phyloP scores from a whole-genome alignment of 2,113 vertebrate genomes.

The Xiphophorus maculatus region DNA sequence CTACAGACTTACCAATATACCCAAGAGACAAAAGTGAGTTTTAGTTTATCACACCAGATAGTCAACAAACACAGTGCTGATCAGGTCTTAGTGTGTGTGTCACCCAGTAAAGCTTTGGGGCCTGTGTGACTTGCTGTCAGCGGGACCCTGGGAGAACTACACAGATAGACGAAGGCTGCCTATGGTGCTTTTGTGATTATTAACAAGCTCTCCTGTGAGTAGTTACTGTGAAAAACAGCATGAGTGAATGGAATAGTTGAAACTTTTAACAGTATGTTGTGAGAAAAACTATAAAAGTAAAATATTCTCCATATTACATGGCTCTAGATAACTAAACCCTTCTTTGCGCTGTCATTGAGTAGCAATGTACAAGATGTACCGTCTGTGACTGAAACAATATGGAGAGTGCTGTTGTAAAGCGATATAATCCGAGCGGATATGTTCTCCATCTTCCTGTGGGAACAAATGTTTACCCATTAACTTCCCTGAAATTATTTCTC shows the following conservation, averaged over 20 bases:
- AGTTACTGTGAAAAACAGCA: neutral
- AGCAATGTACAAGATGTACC: neutral
- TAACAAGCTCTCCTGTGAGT: neutral
- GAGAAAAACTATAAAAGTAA: neutral
- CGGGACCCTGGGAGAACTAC: neutral
- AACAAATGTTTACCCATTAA: neutral
- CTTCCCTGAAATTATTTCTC: slow-evolving; percentile 7
- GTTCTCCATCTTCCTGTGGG: slow-evolving; percentile 6
- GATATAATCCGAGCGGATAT: slow-evolving; percentile 16
- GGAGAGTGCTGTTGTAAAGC: slow-evolving; percentile 26
- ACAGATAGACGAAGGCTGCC: neutral
- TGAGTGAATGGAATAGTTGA: neutral
- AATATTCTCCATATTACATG: neutral
- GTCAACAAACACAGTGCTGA: neutral
- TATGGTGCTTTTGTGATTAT: neutral
- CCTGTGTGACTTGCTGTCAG: neutral
- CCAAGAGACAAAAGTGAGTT: neutral
- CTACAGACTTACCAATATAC: neutral
- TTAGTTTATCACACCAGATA: neutral
- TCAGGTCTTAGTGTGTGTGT: slow-evolving; percentile 14
- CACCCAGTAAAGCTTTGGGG: slow-evolving; percentile 10
- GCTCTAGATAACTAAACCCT: neutral
- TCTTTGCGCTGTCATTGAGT: neutral
- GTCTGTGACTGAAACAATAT: slow-evolving; percentile 10
- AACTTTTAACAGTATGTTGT: neutral